phyloP scores from a whole-genome alignment of 2,113 vertebrate species.

The Callipepla squamata region DNA sequence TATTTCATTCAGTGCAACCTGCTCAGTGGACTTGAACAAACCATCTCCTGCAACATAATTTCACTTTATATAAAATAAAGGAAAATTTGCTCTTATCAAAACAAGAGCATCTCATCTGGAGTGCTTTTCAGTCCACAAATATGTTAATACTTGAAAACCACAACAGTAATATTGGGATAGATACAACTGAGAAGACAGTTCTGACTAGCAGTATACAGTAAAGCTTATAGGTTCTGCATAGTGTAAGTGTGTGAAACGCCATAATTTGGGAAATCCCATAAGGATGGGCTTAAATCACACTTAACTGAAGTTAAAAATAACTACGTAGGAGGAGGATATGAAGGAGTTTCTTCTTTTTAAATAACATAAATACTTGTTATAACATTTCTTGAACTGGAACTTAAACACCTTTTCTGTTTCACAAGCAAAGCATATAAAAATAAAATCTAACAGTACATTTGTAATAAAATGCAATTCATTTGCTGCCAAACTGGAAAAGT shows the following conservation, averaged over 20 bases:
- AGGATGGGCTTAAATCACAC: background rate
- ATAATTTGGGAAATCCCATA: background rate
- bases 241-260: background rate
- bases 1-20: background rate
- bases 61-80: background rate
- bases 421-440: background rate
- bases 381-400: background rate
- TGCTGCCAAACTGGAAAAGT: background rate
- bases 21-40: background rate
- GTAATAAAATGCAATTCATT: background rate
- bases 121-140: background rate
- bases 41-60: background rate
- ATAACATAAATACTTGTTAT: background rate
- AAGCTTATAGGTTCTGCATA: accelerated
- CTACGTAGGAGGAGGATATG: background rate
- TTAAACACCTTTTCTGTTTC: background rate
- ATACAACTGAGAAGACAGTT: background rate
- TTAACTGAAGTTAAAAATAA: background rate
- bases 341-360: background rate
- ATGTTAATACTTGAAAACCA: background rate
- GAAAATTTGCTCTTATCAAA: background rate
- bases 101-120: background rate
- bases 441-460: background rate
- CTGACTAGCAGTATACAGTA: background rate
- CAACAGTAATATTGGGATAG: background rate